Evolutionary conservation across 2,888 invertebrate genomes (phyloP), one percentile per base, ranked within the genome.

Genomic region (Ichneumon xanthorius): DNA sequence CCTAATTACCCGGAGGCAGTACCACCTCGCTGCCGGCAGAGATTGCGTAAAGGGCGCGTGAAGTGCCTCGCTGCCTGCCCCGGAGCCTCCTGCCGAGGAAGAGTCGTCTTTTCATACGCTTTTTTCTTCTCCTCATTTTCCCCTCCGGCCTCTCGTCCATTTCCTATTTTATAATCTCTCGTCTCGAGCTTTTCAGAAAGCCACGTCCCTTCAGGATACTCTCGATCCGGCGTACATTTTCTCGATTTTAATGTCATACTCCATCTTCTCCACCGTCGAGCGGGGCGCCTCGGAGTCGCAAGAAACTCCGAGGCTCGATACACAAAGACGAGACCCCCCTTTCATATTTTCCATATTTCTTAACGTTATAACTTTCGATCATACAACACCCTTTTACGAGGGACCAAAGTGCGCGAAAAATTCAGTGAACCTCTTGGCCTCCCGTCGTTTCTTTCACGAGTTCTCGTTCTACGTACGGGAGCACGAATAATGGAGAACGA

Each of bases 1-100:
- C 37, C 68, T 86, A 86, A 86, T 86, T 87, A 86, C 86, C 85
- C 84, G 61, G 70, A 58, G 77, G 58, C 80, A 71, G 67, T 80
- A 58, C 71, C 80, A 84, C 70, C 84, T 84, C 33, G 75, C 68
- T 81, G 72, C 70, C 71, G 55, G 67, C 73, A 58, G 61, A 86
- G 77, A 86, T 82, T 86, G 80, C 80, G 80, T 78, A 70, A 73
- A 80, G 67, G 37, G 67, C 71, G 76, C 63, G 50, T 61, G 19
- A 83, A 79, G 77, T 80, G 58, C 68, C 63, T 37, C n/a, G 55
- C 67, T 70, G 72, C 63, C 63, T 33, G 11, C 22, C 63, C 58
- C 22, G 33, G 22, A 75, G 79, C 79, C 75, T 50, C 75, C 30
- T 48, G 63, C 63, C 33, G 22, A 79, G 53, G 14, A 67, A 76